Percentiles rank a stretch among this genome's conserved stretches.
Evolutionary conservation across 2,888 invertebrate species (phyloP).

Genomic region (Tenodera sinensis): DNA sequence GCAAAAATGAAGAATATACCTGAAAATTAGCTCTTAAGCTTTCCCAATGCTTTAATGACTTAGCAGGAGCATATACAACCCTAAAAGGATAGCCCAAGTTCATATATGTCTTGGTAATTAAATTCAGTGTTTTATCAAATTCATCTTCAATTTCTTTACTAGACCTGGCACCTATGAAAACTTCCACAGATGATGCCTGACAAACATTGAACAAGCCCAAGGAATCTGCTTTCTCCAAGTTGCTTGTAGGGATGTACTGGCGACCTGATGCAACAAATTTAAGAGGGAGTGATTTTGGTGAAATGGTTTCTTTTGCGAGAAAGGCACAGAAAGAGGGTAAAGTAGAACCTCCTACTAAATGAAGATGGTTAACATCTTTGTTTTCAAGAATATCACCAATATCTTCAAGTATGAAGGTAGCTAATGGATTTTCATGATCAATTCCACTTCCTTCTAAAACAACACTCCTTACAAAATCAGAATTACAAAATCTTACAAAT

Average conservation of each 20-base stretch:
- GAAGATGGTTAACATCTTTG: slow-evolving; percentile 53
- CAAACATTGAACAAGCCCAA: slow-evolving; percentile 60
- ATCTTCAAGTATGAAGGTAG: slow-evolving; percentile 59
- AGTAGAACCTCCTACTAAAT: slow-evolving; percentile 73
- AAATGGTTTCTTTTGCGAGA: slow-evolving; percentile 63
- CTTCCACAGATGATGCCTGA: slow-evolving; percentile 65
- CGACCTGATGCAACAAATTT: slow-evolving; percentile 68
- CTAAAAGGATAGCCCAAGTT: slow-evolving; percentile 65
- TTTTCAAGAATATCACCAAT: slow-evolving; percentile 46
- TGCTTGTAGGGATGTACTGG: slow-evolving; percentile 56
- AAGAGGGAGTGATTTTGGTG: slow-evolving; percentile 61
- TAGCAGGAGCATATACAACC: slow-evolving; percentile 58
- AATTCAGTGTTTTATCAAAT: slow-evolving; percentile 54
- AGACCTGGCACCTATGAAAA: slow-evolving; percentile 59
- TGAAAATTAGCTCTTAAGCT: slow-evolving; percentile 65
- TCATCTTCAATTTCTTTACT: slow-evolving; percentile 49
- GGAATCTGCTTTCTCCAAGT: slow-evolving; percentile 38
- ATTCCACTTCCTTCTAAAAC: slow-evolving; percentile 70
- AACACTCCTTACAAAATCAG: slow-evolving; percentile 73
- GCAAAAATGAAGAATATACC: slow-evolving; percentile 64
- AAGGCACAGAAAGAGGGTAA: slow-evolving; percentile 70
- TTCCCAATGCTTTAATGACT: slow-evolving; percentile 61
- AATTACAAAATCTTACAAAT: slow-evolving; percentile 66
- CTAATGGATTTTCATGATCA: slow-evolving; percentile 52
- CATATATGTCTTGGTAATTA: slow-evolving; percentile 58